phyloP scores from a whole-genome alignment of 2,888 invertebrate species.

The Drosophila meridionalis region DNA sequence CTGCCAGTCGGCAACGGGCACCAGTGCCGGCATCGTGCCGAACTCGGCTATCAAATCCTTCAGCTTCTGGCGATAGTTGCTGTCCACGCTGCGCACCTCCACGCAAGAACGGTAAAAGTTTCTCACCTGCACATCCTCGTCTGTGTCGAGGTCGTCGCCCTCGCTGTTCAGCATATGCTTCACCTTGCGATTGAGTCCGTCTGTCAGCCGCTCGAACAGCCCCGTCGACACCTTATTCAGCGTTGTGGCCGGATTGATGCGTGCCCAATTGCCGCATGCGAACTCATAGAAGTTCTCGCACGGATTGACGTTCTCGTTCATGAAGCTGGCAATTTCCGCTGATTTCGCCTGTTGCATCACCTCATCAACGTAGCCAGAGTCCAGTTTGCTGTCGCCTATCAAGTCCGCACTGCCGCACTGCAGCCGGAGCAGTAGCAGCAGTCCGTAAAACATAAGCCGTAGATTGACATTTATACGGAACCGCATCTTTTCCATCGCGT shows the following conservation, averaged over 20 bases:
- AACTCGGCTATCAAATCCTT: slow-evolving; percentile 68
- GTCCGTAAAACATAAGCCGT: slow-evolving; percentile 16
- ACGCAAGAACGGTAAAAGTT: slow-evolving; percentile 81
- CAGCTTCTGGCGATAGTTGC: slow-evolving; percentile 47
- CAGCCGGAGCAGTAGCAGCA: neutral
- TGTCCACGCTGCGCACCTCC: slow-evolving; percentile 35
- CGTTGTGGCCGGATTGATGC: slow-evolving; percentile 66
- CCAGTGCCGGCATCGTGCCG: slow-evolving; percentile 78
- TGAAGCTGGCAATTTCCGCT: slow-evolving; percentile 71
- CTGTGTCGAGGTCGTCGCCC: slow-evolving; percentile 46
- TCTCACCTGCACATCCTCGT: slow-evolving; percentile 76
- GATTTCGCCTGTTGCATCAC: slow-evolving; percentile 68
- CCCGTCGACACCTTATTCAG: slow-evolving; percentile 67
- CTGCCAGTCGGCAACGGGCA: slow-evolving; percentile 64
- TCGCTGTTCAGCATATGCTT: slow-evolving; percentile 48
- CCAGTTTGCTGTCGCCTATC: slow-evolving; percentile 12
- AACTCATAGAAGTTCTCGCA: slow-evolving; percentile 81
- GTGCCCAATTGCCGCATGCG: slow-evolving; percentile 80
- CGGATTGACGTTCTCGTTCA: slow-evolving; percentile 75
- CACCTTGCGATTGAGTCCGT: slow-evolving; percentile 69
- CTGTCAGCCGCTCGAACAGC: slow-evolving; percentile 69
- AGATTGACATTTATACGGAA: slow-evolving; percentile 9
- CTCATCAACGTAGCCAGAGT: slow-evolving; percentile 16
- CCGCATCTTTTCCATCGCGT: slow-evolving; percentile 13
- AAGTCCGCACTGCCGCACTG: slow-evolving; percentile 1